A percentile compares a stretch with the other conserved stretches of the same genome.
Evolutionary conservation across 2,888 invertebrate genomes (phyloP).

Genomic region (Cremastobaeus sp.): DNA sequence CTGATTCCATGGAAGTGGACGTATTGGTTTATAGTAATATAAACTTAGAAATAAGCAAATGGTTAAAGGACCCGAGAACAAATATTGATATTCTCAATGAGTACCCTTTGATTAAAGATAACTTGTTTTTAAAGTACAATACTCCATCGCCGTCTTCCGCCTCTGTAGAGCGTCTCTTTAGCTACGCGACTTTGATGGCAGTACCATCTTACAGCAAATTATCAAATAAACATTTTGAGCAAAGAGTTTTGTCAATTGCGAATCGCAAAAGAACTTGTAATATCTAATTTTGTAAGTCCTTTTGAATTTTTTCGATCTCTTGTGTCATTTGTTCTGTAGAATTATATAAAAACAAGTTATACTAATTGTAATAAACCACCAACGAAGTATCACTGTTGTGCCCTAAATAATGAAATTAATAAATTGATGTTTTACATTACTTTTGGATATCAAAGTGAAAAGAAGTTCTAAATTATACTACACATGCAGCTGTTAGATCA

Average conservation of each 20-base stretch:
- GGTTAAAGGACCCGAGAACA: constrained; percentile 1
- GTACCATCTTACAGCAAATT: neutral
- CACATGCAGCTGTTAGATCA: too few species aligned
- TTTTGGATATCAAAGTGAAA: too few species aligned
- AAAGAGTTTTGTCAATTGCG: constrained; percentile 2
- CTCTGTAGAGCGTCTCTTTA: constrained; percentile 5
- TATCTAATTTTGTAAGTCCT: too few species aligned
- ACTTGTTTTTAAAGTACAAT: constrained; percentile 2
- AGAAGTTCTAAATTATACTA: too few species aligned
- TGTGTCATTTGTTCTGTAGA: too few species aligned
- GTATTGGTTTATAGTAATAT: neutral
- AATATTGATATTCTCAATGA: neutral
- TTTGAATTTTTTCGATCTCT: too few species aligned
- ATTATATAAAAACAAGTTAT: too few species aligned
- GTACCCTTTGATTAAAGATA: constrained; percentile 3
- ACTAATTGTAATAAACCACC: too few species aligned
- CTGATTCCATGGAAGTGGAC: constrained; percentile 3
- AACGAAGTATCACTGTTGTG: too few species aligned
- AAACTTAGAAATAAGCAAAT: constrained; percentile 4
- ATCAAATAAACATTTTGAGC: constrained; percentile 1
- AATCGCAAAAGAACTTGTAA: too few species aligned
- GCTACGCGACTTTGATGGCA: constrained; percentile 4
- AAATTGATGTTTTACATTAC: too few species aligned
- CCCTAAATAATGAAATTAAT: too few species aligned
- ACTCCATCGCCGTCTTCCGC: neutral